Base-by-base conservation (phyloP, 1,140 invertebrate species). In the Probaryconus sp. region DNA sequence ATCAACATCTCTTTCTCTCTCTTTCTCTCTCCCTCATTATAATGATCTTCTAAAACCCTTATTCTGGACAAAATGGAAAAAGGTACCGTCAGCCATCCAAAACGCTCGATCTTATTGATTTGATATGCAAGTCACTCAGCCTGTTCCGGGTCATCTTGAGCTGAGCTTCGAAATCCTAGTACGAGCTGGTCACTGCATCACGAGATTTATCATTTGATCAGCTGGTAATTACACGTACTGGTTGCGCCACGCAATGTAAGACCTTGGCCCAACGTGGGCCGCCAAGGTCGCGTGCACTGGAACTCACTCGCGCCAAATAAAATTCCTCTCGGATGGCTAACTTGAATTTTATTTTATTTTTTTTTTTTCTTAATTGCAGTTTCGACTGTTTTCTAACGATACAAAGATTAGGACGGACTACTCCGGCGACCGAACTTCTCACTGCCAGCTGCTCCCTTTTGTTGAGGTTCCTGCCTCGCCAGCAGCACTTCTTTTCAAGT, bases 401-500 rank as follows among this genome's bases (percentile, higher is more conserved):
- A 5, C 13, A 17, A 35, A 24, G 13, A 20, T 20, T 40, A 48
- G 50, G 63, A 69, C 64, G 68, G 64, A 76, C 14, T 50, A 30
- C 28, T 47, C 35, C 13, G 31, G 16, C 28, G 43, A 45, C 43
- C 61, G 31, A 56, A 26, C 61, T 69, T 43, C 30, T 48, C 16
- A 45, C 18, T 48, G 38, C 64, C 64, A 47, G 70, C 64, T 76
- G 50, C 37, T 56, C 31, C 47, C 14, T 14, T 75, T 35, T 6
- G 45, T 65, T 55, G 53, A 14, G 42, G 37, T 43, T 69, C 21
- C 28, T 35, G 31, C 50, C 30, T 61, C 47, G 35, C 43, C 24
- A 58, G 50, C 38, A 40, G 17, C 69, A 69, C 77, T 64, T 64
- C 42, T 75, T 70, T 76, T 60, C 56, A 53, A 76, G 78, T 55